phyloP scores from a whole-genome alignment of 2,888 invertebrate genomes.

The Sabellastarte sp. region DNA sequence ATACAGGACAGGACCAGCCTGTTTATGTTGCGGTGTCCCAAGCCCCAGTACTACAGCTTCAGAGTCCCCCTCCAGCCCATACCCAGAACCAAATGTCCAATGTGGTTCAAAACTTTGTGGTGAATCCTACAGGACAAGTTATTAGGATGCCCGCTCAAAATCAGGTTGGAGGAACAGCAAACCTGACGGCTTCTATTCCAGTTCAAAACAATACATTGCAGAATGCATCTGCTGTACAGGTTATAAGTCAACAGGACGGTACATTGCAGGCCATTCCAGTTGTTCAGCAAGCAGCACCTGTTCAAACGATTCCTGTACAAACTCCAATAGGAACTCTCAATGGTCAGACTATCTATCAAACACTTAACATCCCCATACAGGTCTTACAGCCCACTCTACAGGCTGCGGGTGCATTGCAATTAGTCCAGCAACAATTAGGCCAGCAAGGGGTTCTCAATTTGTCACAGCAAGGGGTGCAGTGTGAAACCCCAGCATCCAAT shows the following conservation, averaged over 20 bases:
- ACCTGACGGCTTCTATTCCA: not conserved
- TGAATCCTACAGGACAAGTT: no score
- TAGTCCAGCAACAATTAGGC: no score
- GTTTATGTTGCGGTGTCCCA: not conserved
- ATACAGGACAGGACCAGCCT: conserved; percentile 84
- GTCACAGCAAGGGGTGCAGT: no score
- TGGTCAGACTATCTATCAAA: conserved; percentile 93
- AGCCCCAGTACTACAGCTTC: not conserved
- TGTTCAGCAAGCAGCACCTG: not conserved
- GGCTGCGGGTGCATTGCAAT: no score
- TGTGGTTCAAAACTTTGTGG: not conserved
- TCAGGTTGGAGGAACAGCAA: not conserved
- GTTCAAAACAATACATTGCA: conserved; percentile 1
- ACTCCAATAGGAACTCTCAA: conserved; percentile 81
- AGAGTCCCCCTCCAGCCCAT: no score
- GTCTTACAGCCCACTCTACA: conserved; percentile 63
- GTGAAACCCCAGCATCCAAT: no score
- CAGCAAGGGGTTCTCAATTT: no score
- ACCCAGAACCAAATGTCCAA: not conserved
- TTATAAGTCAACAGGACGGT: conserved; percentile 2
- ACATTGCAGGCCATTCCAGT: conserved; percentile 14
- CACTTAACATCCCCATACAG: conserved; percentile 90
- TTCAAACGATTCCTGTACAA: conserved; percentile 70
- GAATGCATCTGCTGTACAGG: not conserved
- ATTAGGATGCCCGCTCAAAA: not conserved